Percentiles rank a stretch among this genome's conserved stretches.
phyloP scores from a whole-genome alignment of 2,113 vertebrate species.

The Percopsis transmontana region DNA sequence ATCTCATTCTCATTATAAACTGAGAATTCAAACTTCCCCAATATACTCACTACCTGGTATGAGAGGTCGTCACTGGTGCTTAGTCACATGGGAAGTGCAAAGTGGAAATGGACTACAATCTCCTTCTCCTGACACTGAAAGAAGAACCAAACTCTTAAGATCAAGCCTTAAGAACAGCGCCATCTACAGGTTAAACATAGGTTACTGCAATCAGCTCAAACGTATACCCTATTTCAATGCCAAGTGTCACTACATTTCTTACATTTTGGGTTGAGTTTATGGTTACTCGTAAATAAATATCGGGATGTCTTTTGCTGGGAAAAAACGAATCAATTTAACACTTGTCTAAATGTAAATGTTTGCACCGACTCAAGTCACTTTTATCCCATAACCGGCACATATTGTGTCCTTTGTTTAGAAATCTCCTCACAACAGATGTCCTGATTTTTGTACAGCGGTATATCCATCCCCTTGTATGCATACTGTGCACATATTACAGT shows the following conservation, averaged over 20 bases:
- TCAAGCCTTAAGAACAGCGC: slow-evolving; percentile 9
- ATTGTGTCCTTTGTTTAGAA: slow-evolving; percentile 23
- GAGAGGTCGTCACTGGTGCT: slow-evolving; percentile 18
- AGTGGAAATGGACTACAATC: background rate
- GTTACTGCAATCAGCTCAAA: too few relatives aligned
- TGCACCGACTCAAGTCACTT: slow-evolving; percentile 14
- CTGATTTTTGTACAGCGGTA: slow-evolving; percentile 56
- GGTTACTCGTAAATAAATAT: background rate
- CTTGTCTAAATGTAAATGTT: slow-evolving; percentile 10
- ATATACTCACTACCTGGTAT: slow-evolving; percentile 50
- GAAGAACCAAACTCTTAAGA: background rate
- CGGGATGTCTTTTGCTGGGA: slow-evolving; percentile 19
- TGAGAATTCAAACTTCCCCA: slow-evolving; percentile 4
- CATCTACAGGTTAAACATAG: too few relatives aligned
- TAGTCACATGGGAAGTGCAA: slow-evolving; percentile 4
- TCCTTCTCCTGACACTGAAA: background rate
- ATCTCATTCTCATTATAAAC: slow-evolving; percentile 11
- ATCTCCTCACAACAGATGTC: background rate
- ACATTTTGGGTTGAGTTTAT: too few relatives aligned
- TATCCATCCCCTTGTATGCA: slow-evolving; percentile 57
- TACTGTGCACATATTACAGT: slow-evolving; percentile 68
- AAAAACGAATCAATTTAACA: slow-evolving; percentile 46
- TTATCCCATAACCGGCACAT: slow-evolving; percentile 28
- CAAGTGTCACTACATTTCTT: background rate
- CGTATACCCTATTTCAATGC: too few relatives aligned